phyloP scores from a whole-genome alignment of 2,797 vertebrate species.

The Meriones psammophilus region DNA sequence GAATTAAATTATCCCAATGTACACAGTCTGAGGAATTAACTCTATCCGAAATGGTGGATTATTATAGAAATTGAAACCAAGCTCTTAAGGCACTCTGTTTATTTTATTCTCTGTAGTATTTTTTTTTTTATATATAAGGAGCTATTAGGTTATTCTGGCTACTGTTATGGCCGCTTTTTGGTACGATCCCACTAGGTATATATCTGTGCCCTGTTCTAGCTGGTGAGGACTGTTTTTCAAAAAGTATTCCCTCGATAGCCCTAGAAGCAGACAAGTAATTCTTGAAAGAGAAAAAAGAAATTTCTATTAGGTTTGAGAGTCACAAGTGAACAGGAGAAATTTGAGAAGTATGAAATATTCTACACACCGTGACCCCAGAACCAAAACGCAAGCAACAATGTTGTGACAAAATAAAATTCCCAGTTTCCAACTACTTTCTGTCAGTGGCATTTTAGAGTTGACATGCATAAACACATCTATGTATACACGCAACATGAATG shows the following conservation, averaged over 20 bases:
- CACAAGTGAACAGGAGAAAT: slow-evolving; percentile 86
- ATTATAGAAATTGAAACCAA: slow-evolving; percentile 81
- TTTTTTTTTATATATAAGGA: slow-evolving; percentile 69
- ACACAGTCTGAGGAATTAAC: slow-evolving; percentile 79
- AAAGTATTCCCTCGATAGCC: slow-evolving; percentile 81
- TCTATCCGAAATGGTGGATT: slow-evolving; percentile 79
- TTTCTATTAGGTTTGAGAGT: slow-evolving; percentile 88
- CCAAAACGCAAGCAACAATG: slow-evolving; percentile 77
- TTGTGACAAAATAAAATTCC: slow-evolving; percentile 78
- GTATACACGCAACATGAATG: neutral
- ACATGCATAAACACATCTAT: neutral
- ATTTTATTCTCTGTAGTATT: slow-evolving; percentile 70
- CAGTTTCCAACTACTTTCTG: slow-evolving; percentile 45
- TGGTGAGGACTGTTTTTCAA: slow-evolving; percentile 76
- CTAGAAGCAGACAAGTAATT: slow-evolving; percentile 86
- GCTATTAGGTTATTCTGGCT: slow-evolving; percentile 68
- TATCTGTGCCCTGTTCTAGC: slow-evolving; percentile 71
- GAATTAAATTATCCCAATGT: slow-evolving; percentile 82
- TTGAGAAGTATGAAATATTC: slow-evolving; percentile 89
- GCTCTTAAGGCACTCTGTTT: slow-evolving; percentile 68
- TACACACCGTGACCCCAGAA: slow-evolving; percentile 82
- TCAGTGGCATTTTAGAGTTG: slow-evolving; percentile 48
- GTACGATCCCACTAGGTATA: slow-evolving; percentile 54
- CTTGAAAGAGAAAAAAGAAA: slow-evolving; percentile 87
- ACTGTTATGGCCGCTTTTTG: slow-evolving; percentile 66